A percentile compares a stretch with the other conserved stretches of the same genome.
phyloP scores from a whole-genome alignment of 1,140 invertebrate species.

The Callitettix versicolor region DNA sequence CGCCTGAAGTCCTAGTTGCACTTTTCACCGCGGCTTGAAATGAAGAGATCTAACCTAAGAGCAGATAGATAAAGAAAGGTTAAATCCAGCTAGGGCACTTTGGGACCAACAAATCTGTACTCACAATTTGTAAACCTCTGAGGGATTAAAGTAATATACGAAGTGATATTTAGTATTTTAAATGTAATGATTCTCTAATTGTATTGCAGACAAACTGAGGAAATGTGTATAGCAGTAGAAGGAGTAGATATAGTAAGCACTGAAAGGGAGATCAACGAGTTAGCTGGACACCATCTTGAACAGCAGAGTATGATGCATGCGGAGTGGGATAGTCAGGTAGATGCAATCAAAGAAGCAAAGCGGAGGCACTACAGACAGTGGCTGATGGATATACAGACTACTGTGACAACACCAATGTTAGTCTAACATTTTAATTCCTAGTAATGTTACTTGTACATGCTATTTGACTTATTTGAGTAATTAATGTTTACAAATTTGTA shows the following conservation, averaged over 20 bases:
- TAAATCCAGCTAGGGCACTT: too few relatives aligned
- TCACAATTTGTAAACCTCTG: too few relatives aligned
- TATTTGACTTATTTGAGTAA: too few relatives aligned
- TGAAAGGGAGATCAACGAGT: conserved; percentile 64
- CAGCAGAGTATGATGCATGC: conserved; percentile 63
- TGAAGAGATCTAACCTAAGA: too few relatives aligned
- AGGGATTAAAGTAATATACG: too few relatives aligned
- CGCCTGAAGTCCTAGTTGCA: too few relatives aligned
- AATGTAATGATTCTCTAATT: too few relatives aligned
- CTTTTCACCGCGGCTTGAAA: too few relatives aligned
- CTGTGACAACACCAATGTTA: conserved; percentile 50
- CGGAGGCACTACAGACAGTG: conserved; percentile 65
- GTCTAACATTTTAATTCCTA: conserved; percentile 5
- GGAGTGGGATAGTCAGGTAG: conserved; percentile 38
- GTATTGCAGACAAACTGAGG: conserved; percentile 52
- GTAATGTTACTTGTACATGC: conserved; percentile 1
- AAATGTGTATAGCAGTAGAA: conserved; percentile 65
- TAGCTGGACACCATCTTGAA: conserved; percentile 66
- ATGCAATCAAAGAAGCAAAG: conserved; percentile 60
- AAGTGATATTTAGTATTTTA: too few relatives aligned
- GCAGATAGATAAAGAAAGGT: too few relatives aligned
- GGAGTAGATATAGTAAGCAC: conserved; percentile 49
- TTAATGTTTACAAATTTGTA: too few relatives aligned
- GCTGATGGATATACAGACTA: conserved; percentile 43
- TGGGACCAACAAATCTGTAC: too few relatives aligned